Evolutionary conservation across 1,140 invertebrate genomes (phyloP), one percentile per base, ranked within the genome.

Genomic region (Trichomalopsis sarcophagae): DNA sequence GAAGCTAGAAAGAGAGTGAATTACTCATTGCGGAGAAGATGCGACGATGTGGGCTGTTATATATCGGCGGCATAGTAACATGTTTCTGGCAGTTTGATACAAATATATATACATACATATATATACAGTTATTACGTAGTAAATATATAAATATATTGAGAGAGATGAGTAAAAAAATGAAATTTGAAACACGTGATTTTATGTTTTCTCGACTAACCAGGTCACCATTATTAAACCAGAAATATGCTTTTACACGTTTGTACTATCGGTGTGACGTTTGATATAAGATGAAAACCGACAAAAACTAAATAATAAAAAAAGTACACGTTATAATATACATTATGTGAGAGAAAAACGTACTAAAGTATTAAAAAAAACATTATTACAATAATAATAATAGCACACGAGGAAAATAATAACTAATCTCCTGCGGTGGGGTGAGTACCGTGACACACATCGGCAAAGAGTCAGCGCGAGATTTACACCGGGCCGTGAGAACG

Each of bases 181-280:
- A 66, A 79, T 36, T 73, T 73, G 23, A 75, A 78, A 79, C 36
- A 14, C 50, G n/a, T 78, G 40, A 50, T 79, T 68, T 84, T 84
- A 78, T 78, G 82, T 79, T 84, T 71, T 73, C 30, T 84, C 36
- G 33, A 77, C 62, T 50, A 74, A 79, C 62, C 44, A 78, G 62
- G 77, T 84, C 66, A 79, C 23, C 40, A 79, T 50, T 23, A 62
- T 62, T 62, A 23, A 77, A 83, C 11, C 76, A 79, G 73, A 81
- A 81, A 81, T 85, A 85, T 85, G 84, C 62, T 85, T 85, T 85
- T 85, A 81, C 84, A 85, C 79, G 33, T 85, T 85, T 85, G 71
- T 85, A 85, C 84, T 13, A 81, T 85, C 79, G 68, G 84, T 76
- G 71, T 84, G 36, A 76, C 55, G 69, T 83, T 87, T 86, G 68